Base-by-base conservation (phyloP, 2,888 invertebrate species). In the Dioctria rufipes region DNA sequence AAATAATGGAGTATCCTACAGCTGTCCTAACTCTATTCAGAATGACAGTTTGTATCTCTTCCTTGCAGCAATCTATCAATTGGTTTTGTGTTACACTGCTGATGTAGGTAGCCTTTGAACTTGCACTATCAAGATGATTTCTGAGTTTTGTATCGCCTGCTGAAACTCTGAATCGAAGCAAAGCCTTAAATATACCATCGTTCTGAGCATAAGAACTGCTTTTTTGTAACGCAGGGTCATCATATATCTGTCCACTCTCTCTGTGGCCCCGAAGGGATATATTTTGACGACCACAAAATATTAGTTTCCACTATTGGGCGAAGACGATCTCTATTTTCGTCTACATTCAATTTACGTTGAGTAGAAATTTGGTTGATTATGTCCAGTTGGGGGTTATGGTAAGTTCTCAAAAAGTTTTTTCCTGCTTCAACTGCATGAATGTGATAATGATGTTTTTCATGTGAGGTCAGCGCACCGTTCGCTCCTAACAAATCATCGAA, bases 261-360 rank as follows among this genome's bases (percentile, higher is more conserved):
- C 51, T 51, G 51, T 51, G 51, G 51, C 51, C 51, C 8, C 51
- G 51, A 6, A 51, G 11, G 51, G 51, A 2, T 9, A n/a, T 58
- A 58, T 58, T 58, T 58, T 58, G 58, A 58, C n/a, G 58, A 58
- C 8, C 58, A n/a, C 58, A 58, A 58, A 25, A 58, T 58, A 13
- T 8, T 58, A 4, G n/a, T 58, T 58, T 25, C 11, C 4, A 58
- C 25, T 8, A 58, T 58, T 11, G 58, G 58, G 5, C 58, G 58
- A 5, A 58, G 11, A n/a, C 58, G 58, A 8, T 58, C 58, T 58
- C 5, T 37, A 39, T 63, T 63, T 40, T 63, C 63, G 2, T 5
- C 11, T 39, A 63, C 63, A 5, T 63, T 5, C 5, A 37, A 5
- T 11, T 8, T 11, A 6, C 63, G 37, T 40, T 63, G 63, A 39